These are phyloP conservation scores for Limosa lapponica DNA, from an alignment of 2,797 vertebrate genomes.

Conservation along the genomic window DNA sequence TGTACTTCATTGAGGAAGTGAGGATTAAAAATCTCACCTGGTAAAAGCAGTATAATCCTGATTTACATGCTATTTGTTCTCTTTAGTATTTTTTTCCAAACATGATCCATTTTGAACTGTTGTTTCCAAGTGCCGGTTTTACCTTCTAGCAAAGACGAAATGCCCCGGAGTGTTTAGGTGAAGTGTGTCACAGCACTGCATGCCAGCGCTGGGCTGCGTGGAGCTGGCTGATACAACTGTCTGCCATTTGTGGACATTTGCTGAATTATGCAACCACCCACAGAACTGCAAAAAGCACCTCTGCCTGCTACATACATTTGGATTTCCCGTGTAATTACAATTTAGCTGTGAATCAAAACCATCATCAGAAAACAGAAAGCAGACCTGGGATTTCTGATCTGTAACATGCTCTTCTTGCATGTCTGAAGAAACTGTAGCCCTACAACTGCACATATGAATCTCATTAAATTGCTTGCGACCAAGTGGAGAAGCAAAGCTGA, in stretches of 20 bases:
- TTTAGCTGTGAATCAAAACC: conserved; percentile 45
- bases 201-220: fast-evolving
- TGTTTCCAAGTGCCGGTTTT: background rate
- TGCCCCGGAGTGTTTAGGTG: background rate
- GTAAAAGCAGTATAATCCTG: background rate
- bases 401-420: background rate
- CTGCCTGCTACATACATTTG: conserved; percentile 19
- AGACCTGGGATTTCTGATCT: background rate
- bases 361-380: conserved; percentile 45
- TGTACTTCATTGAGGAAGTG: background rate
- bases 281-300: conserved; percentile 6
- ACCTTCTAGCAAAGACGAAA: background rate
- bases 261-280: conserved; percentile 13
- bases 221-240: background rate
- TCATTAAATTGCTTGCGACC: background rate
- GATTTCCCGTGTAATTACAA: conserved; percentile 41
- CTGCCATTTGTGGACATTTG: background rate
- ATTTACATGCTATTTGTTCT: background rate
- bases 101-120: background rate
- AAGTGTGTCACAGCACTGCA: background rate
- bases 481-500: background rate
- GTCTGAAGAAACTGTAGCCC: background rate
- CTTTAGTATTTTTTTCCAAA: background rate
- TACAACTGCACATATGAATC: background rate
- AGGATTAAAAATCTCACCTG: background rate